phyloP scores from a whole-genome alignment of 2,797 vertebrate genomes.

The Anomalospiza imberbis region DNA sequence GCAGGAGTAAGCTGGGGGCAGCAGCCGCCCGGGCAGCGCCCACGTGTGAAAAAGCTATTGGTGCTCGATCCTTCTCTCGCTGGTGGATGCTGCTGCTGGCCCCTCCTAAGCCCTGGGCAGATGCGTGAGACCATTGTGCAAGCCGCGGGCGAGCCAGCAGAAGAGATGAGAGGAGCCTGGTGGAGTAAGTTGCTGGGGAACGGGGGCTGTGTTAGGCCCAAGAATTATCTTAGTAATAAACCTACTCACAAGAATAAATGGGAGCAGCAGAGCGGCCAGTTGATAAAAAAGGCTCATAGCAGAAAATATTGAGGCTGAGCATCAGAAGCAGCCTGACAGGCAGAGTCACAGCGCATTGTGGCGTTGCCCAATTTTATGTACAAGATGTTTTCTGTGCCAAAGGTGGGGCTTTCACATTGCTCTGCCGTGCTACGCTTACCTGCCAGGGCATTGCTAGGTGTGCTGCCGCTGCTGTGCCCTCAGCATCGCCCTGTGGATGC shows the following conservation, averaged over 20 bases:
- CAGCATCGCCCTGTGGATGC: rapidly evolving
- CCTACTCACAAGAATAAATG: neutral
- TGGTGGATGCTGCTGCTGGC: neutral
- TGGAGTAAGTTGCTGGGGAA: neutral
- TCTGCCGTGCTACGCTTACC: rapidly evolving
- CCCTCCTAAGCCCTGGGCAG: neutral
- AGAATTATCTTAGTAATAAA: neutral
- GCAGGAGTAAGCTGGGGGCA: neutral
- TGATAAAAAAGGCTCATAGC: neutral
- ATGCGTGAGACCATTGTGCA: neutral
- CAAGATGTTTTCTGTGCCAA: neutral
- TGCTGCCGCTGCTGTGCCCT: neutral
- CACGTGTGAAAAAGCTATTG: rapidly evolving
- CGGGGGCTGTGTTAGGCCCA: rapidly evolving
- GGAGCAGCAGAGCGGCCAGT: neutral
- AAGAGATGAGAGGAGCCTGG: neutral
- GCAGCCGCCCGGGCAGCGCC: neutral
- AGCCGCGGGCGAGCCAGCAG: neutral
- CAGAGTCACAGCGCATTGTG: neutral
- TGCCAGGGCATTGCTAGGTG: neutral
- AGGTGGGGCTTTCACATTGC: neutral
- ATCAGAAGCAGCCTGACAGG: neutral
- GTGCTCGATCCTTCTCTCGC: neutral
- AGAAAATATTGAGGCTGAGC: neutral
- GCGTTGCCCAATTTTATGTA: neutral